These are phyloP conservation scores for Empidonax traillii DNA, from an alignment of 2,113 vertebrate genomes.

Conservation along the genomic window DNA sequence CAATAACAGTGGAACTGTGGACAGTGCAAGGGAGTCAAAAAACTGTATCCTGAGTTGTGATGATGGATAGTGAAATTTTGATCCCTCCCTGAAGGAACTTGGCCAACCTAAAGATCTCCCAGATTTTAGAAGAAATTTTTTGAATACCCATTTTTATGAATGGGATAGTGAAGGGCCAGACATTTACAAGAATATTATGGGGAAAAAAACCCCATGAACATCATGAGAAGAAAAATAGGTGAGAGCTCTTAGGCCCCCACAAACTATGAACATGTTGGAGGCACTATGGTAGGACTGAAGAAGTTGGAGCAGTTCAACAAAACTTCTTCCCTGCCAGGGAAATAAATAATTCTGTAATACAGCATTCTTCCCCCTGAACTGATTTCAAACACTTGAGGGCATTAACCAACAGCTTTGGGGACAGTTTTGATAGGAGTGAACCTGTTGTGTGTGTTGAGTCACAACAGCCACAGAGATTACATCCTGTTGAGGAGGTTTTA, in stretches of 20 bases:
- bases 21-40: neutral
- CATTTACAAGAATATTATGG: neutral
- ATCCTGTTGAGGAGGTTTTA: neutral
- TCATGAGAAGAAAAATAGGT: neutral
- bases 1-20: neutral
- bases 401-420: neutral
- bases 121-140: neutral
- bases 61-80: neutral
- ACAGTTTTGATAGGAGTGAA: neutral
- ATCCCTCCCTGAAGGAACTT: neutral
- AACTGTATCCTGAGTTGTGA: neutral
- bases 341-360: neutral
- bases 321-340: neutral
- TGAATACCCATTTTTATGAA: neutral
- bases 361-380: neutral
- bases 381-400: neutral
- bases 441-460: neutral
- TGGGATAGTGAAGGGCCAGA: neutral
- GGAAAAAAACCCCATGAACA: rapidly evolving
- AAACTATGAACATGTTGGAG: neutral
- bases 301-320: neutral
- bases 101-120: neutral
- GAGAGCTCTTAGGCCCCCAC: neutral
- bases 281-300: neutral
- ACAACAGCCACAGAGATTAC: neutral